Evolutionary conservation across 2,797 vertebrate genomes (phyloP).

Genomic region (Delichon dasypus): DNA sequence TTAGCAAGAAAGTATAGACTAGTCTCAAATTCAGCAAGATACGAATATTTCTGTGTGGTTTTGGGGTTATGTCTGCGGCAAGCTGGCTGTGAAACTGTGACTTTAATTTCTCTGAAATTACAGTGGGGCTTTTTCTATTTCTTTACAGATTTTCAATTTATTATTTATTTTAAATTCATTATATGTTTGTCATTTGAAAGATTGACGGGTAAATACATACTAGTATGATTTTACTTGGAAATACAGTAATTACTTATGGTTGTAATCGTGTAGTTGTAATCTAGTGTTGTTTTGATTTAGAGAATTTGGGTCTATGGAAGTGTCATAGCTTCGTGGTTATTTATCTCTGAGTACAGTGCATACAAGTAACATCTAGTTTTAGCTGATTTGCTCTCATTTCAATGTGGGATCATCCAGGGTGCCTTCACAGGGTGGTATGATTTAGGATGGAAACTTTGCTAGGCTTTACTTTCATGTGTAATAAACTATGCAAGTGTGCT

Average conservation of each 20-base stretch:
- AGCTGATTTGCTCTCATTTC: background rate
- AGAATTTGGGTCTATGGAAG: background rate
- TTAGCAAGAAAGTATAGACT: background rate
- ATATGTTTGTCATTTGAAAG: background rate
- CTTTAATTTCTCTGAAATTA: background rate
- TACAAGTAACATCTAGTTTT: background rate
- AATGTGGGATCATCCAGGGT: background rate
- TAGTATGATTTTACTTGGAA: background rate
- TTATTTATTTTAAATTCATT: background rate
- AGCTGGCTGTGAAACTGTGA: background rate
- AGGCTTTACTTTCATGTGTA: background rate
- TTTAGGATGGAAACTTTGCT: background rate
- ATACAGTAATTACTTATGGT: background rate
- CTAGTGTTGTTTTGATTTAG: background rate
- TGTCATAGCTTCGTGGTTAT: background rate
- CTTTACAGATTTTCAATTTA: background rate
- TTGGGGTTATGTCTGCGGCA: background rate
- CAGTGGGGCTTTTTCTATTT: background rate
- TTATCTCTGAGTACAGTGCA: background rate
- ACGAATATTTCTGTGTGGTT: background rate
- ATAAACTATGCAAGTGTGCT: background rate
- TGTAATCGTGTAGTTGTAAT: background rate
- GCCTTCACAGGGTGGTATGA: rapidly evolving
- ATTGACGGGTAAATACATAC: background rate
- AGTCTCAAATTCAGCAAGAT: background rate